phyloP scores from a whole-genome alignment of 2,113 vertebrate genomes.

The Odobenus rosmarus region DNA sequence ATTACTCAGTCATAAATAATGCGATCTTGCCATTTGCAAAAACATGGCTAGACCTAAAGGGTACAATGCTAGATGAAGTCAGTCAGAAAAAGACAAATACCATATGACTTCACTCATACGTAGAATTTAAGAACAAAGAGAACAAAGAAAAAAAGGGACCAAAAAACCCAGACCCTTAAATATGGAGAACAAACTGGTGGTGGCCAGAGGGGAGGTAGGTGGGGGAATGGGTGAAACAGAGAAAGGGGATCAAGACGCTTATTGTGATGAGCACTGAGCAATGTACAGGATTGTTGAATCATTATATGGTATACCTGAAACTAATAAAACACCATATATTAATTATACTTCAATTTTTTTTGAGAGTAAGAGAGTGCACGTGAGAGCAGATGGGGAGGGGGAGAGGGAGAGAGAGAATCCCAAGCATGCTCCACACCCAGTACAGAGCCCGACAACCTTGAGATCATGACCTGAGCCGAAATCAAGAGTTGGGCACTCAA shows the following conservation, averaged over 20 bases:
- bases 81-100: background rate
- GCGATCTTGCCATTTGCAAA: background rate
- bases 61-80: background rate
- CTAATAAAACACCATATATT: background rate
- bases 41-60: background rate
- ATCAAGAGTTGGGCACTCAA: background rate
- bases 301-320: background rate
- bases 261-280: background rate
- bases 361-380: background rate
- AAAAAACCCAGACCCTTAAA: background rate
- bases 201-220: background rate
- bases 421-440: background rate
- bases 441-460: background rate
- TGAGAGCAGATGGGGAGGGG: no score
- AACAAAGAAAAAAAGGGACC: background rate
- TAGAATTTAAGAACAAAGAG: background rate
- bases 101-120: background rate
- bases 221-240: background rate
- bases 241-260: background rate
- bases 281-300: background rate
- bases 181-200: background rate
- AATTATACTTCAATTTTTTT: background rate
- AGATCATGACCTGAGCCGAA: background rate
- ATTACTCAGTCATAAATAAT: background rate
- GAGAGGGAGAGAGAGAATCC: background rate